Conservation (phyloP, 2,113 vertebrate species). For the Lasiurus cinereus region DNA sequence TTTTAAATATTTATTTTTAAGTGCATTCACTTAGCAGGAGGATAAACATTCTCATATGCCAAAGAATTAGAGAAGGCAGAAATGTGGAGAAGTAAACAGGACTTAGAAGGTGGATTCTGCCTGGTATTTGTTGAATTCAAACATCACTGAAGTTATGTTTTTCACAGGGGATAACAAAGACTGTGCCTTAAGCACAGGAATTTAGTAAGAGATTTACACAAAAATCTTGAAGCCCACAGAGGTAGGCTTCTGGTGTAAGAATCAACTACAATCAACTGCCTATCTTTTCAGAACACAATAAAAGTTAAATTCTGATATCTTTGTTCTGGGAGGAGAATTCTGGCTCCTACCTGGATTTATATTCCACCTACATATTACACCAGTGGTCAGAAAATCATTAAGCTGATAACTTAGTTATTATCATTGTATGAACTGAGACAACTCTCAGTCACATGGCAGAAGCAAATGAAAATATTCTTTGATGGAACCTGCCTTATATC, state of each 20-base stretch:
- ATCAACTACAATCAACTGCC: not conserved
- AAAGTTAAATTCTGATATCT: not conserved
- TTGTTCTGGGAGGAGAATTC: not conserved
- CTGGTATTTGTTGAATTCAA: not conserved
- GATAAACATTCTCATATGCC: not conserved
- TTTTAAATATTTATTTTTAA: conserved; percentile 40
- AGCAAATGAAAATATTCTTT: not conserved
- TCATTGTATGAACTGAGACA: not conserved
- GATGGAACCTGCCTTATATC: not conserved
- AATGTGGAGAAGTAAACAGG: not conserved
- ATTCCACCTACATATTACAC: not conserved
- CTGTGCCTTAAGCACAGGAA: not conserved
- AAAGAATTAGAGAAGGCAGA: not conserved
- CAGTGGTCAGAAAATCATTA: not conserved
- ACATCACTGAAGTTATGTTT: not conserved
- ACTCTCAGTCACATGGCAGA: not conserved
- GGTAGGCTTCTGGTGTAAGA: not conserved
- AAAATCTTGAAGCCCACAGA: not conserved
- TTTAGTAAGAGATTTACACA: not conserved
- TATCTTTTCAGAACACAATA: not conserved
- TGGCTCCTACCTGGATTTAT: not conserved
- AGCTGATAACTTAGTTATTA: not conserved
- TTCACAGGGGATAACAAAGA: not conserved
- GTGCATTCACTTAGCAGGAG: not conserved
- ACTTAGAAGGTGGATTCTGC: not conserved